Evolutionary conservation across 1,140 invertebrate species (phyloP).

Genomic region (Oppia nitens): DNA sequence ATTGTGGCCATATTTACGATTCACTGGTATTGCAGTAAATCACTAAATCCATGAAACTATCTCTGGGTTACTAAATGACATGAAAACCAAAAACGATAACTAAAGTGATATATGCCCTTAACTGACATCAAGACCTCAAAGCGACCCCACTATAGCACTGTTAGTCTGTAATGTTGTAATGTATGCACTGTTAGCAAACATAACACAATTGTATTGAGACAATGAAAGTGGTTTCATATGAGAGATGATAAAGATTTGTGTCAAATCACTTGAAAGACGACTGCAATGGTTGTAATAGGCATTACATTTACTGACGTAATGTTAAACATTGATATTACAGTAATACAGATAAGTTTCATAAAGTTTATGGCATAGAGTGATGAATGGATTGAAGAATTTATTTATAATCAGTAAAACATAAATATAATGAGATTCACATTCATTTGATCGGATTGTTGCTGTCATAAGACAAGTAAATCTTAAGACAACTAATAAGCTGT

Average conservation of each 20-base stretch:
- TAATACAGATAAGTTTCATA: neutral
- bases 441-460: neutral
- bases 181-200: neutral
- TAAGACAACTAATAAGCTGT: neutral
- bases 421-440: neutral
- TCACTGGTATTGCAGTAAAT: neutral
- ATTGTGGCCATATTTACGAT: no score
- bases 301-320: no score
- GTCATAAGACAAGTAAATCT: neutral
- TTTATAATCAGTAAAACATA: neutral
- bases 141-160: neutral
- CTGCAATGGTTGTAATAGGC: no score
- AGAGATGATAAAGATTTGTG: neutral
- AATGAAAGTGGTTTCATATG: neutral
- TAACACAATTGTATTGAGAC: neutral
- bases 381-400: neutral
- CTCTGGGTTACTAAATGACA: neutral
- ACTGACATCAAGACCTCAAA: neutral
- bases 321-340: neutral
- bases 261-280: neutral
- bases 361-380: neutral
- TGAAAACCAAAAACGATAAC: neutral
- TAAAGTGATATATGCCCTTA: conserved; percentile 4
- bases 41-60: neutral
- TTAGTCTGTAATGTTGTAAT: neutral